Conservation (phyloP, 2,113 vertebrate species). For the Rousettus leschenaultii region DNA sequence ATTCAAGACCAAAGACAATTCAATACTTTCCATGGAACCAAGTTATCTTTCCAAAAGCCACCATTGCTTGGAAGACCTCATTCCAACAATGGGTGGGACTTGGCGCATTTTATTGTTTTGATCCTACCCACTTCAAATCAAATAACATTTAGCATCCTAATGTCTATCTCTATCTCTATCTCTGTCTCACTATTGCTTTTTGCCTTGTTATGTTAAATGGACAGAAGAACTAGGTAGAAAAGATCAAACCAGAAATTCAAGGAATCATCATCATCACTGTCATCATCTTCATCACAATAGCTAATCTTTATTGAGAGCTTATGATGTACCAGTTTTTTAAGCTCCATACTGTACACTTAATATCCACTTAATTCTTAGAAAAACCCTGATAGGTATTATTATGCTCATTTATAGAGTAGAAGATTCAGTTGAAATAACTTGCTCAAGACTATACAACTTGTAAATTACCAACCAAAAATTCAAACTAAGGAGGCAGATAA, state of each 20-base stretch:
- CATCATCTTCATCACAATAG: neutral
- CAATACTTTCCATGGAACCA: neutral
- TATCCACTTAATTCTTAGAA: neutral
- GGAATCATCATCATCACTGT: neutral
- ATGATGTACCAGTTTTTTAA: neutral
- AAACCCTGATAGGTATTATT: neutral
- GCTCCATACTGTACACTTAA: neutral
- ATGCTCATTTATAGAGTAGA: neutral
- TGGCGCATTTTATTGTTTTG: neutral
- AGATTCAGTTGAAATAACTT: neutral
- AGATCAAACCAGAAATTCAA: neutral
- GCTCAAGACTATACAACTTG: neutral
- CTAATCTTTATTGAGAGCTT: neutral
- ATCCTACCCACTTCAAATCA: neutral
- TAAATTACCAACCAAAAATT: neutral
- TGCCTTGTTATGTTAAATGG: neutral
- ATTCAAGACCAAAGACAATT: neutral
- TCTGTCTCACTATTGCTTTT: neutral
- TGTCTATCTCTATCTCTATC: neutral
- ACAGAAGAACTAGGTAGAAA: conserved; percentile 1
- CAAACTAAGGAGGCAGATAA: neutral
- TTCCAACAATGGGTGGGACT: neutral
- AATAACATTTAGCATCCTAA: neutral
- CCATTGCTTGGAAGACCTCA: neutral
- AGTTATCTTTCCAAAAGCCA: conserved; percentile 4